Conservation (phyloP, 2,797 vertebrate genomes). For the Orestias chungarensis region DNA sequence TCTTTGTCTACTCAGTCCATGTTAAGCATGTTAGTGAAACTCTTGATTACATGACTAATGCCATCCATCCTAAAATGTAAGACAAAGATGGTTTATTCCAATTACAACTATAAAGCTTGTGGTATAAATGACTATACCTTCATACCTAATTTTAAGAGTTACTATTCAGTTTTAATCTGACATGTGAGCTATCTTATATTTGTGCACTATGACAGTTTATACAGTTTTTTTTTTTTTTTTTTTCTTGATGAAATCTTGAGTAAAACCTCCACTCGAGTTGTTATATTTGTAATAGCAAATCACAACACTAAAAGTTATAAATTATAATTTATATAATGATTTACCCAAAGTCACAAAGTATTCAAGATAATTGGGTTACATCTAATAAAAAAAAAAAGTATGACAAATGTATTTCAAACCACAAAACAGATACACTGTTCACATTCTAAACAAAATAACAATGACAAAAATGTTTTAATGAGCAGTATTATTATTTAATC, state of each 20-base stretch:
- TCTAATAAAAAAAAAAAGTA: neutral
- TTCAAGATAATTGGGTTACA: neutral
- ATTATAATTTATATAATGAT: neutral
- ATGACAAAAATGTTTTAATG: neutral
- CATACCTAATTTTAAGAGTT: no score
- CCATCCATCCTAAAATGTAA: no score
- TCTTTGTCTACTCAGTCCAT: no score
- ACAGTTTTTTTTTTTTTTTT: neutral
- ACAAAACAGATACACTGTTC: neutral
- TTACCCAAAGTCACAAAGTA: neutral
- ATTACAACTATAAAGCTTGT: no score
- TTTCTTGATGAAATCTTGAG: conserved; percentile 2
- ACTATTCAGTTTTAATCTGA: no score
- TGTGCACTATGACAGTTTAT: neutral
- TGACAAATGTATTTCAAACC: neutral
- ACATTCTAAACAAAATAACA: neutral
- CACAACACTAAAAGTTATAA: neutral
- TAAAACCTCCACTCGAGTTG: conserved; percentile 1
- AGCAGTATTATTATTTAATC: conserved; percentile 9
- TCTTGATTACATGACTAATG: no score
- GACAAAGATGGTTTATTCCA: no score
- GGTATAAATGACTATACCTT: no score
- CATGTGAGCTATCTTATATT: neutral
- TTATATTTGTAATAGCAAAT: conserved; percentile 2
- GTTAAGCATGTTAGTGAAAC: no score